Evolutionary conservation across 1,140 invertebrate genomes (phyloP), one percentile per base, ranked within the genome.

Genomic region (Achatina immaculata): DNA sequence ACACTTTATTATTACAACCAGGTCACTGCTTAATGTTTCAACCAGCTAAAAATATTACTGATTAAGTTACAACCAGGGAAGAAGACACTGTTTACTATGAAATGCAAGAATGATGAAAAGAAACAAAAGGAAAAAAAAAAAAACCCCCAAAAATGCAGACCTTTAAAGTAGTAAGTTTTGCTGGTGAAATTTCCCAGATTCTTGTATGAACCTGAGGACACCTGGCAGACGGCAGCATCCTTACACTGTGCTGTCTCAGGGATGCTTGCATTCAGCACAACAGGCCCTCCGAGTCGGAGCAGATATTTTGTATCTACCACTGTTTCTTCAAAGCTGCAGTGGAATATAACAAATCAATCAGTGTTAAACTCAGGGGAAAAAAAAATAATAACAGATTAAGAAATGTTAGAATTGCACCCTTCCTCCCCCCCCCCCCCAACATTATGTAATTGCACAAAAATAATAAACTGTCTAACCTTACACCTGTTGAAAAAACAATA

Each of bases 151-250:
- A 42, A 58, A 6, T 21, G 66, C 78, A 68, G 58, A 87, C 88
- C 88, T 84, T 88, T 81, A 36, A 87, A 77, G 75, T 77, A 88
- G 74, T 81, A 87, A 36, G 86, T 77, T 19, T 77, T 81, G n/a
- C 71, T 83, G 21, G 42, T 77, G 76, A 55, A 78, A 55, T 34
- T 83, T 0, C 83, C 86, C 21, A 85, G 51, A 28, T 74, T 82
- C 28, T 24, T 69, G 45, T 36, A 28, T 36, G 66, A 51, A 14
- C 28, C 43, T 11, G 68, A 43, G 72, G 73, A 21, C 40, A 55
- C 24, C 72, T 80, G 77, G 84, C 88, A 89, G 1, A 89, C 80
- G n/a, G 83, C 84, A 45, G 86, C 80, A 43, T 65, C 73, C 14
- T 58, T 62, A 80, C 83, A 83, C 6, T n/a, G 40, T 71, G 62